Base-by-base conservation (phyloP, 2,113 vertebrate species). In the Hymenochirus boettgeri region DNA sequence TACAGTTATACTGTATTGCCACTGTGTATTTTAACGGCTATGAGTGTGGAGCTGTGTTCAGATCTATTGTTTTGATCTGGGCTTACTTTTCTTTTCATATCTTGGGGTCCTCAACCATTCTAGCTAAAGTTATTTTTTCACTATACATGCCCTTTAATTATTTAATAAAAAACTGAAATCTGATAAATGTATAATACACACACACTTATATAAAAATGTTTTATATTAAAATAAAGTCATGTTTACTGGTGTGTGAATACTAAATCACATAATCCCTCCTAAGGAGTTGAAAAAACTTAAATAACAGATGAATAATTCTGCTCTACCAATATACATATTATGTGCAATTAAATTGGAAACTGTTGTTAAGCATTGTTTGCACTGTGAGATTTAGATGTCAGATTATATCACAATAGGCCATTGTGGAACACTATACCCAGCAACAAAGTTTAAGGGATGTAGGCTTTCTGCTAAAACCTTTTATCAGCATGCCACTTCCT, bases 401-500 rank as follows among this genome's bases (percentile, higher is more conserved):
- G 63, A 65, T 65, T 65, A 37, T 19, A 13, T 65, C 54, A 37
- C 63, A 65, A 65, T 39, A 65, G 54, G 54, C 45, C 42, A 65
- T 35, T 65, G 53, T 57, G 54, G 62, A 25, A 63, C 54, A 54
- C 42, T 63, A 54, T 25, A 52, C 23, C 24, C 54, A 24, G 33
- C 51, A 45, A 45, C 48, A 29, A 22, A 26, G 27, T 65, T 65
- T 65, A 45, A 57, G 48, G 53, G 26, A 51, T 57, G 42, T 57
- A 57, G 45, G 35, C 39, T 2, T 39, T 42, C 11, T 26, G 50
- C 33, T 45, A 29, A 54, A 63, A 13, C 51, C 61, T 45, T 65
- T 57, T 48, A 65, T 65, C 54, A 57, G 57, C 27, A 65, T 65
- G 62, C 48, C 62, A 65, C 39, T 65, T 39, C 29, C 62, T 54